A percentile compares a stretch with the other conserved stretches of the same genome.
phyloP scores from a whole-genome alignment of 2,888 invertebrate species.

The Elysia crispata region DNA sequence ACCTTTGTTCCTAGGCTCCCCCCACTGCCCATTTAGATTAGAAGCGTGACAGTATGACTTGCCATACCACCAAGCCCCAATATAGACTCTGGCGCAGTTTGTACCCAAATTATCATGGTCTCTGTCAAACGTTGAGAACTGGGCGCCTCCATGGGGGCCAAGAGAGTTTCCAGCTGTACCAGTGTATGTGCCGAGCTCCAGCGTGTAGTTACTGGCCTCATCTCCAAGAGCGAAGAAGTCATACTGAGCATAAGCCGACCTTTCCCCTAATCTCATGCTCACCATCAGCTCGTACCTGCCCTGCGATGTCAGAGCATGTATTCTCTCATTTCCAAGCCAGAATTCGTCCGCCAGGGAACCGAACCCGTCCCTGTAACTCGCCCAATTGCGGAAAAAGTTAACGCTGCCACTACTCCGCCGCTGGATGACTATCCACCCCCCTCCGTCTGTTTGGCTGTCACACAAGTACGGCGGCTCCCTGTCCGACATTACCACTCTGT shows the following conservation, averaged over 20 bases:
- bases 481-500: too few relatives aligned
- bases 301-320: slow-evolving; percentile 85
- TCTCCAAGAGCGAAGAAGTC: slow-evolving; percentile 61
- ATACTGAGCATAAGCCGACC: slow-evolving; percentile 53
- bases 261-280: slow-evolving; percentile 37
- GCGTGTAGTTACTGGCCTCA: slow-evolving; percentile 63
- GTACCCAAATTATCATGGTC: slow-evolving; percentile 86
- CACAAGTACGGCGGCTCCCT: too few relatives aligned
- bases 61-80: too few relatives aligned
- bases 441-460: not conserved
- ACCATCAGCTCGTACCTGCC: slow-evolving; percentile 85
- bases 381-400: slow-evolving; percentile 90
- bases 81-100: slow-evolving; percentile 94
- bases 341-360: slow-evolving; percentile 86
- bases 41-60: slow-evolving; percentile 94
- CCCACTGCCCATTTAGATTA: slow-evolving; percentile 89
- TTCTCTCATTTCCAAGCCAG: slow-evolving; percentile 92
- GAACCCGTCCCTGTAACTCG: slow-evolving; percentile 89
- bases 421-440: slow-evolving; percentile 87
- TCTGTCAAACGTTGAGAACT: slow-evolving; percentile 72
- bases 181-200: slow-evolving; percentile 67
- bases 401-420: slow-evolving; percentile 86
- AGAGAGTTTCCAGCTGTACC: slow-evolving; percentile 73
- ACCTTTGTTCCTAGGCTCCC: too few relatives aligned
- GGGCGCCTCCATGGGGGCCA: slow-evolving; percentile 67